Base-by-base conservation (phyloP, 1,140 invertebrate species). In the Condylostylus longicornis region DNA sequence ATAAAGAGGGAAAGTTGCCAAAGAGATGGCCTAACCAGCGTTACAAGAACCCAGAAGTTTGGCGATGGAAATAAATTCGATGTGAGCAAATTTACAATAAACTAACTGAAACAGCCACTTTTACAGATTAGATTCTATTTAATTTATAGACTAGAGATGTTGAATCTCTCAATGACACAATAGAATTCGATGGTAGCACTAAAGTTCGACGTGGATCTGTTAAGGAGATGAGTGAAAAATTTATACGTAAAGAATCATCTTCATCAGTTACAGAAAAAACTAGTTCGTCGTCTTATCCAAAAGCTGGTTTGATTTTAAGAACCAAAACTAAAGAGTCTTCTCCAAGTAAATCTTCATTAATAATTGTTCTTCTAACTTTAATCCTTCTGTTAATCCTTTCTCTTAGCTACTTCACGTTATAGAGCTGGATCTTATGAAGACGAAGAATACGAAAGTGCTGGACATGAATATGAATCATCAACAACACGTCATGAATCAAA, bases 211-310 rank as follows among this genome's bases (percentile, higher is more conserved):
- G 67, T 41, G 74, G 71, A 32, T 80, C 78, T 1, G 74, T 80
- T 0, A 75, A 75, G 51, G 75, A 75, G 20, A 63, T 80, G 27
- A 77, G 75, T 8, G 74, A 80, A 49, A 80, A 78, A 58, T 80
- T 76, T 48, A 75, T 79, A 49, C 49, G 52, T 23, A 56, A 54
- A 39, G 51, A 56, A 30, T 53, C 54, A 9, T 39, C 45, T 7
- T 37, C 41, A 23, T 41, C 42, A 7, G n/a, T 42, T 12, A 39
- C 38, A 13, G 42, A 46, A 30, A 41, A 42, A 30, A 25, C 15
- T 19, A 27, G 29, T 21, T 34, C 35, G 4, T 30, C 18, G 25
- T 46, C 63, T 42, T 76, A 74, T 50, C 73, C 74, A 1, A 74
- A 73, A 55, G 75, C 75, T 19, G 75, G 75, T 10, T 63, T 77